Conservation (phyloP, 2,888 invertebrate species). For the Leptopilina syphax region DNA sequence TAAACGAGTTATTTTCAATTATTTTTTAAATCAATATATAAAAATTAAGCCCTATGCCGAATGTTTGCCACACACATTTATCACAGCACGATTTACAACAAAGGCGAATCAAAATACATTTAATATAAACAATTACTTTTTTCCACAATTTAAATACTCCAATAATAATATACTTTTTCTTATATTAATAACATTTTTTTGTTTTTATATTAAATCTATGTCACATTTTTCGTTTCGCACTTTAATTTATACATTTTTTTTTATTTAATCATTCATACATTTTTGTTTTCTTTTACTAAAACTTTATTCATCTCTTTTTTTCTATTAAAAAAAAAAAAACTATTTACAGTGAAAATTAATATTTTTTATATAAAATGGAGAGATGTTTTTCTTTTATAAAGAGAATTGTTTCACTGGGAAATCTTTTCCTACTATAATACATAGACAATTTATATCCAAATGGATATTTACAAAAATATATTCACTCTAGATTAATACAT, state of each 20-base stretch:
- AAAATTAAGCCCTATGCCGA: conserved; percentile 56
- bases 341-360: conserved; percentile 28
- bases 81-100: conserved; percentile 74
- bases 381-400: conserved; percentile 11
- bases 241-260: background rate
- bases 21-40: conserved; percentile 42
- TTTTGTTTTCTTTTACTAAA: background rate
- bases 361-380: background rate
- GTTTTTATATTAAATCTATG: conserved; percentile 63
- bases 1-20: conserved; percentile 57
- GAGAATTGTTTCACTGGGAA: background rate
- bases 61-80: conserved; percentile 65
- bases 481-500: background rate
- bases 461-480: background rate
- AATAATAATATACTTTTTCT: conserved; percentile 64
- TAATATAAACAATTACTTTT: conserved; percentile 58
- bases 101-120: conserved; percentile 64
- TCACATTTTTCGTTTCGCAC: conserved; percentile 42
- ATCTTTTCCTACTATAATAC: conserved; percentile 11
- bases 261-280: too few species aligned
- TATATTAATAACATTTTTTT: conserved; percentile 65
- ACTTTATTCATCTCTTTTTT: conserved; percentile 26
- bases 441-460: background rate
- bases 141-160: conserved; percentile 69
- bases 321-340: background rate